A percentile compares a stretch with the other conserved stretches of the same genome.
phyloP scores from a whole-genome alignment of 2,113 vertebrate species.

The Austrofundulus limnaeus region DNA sequence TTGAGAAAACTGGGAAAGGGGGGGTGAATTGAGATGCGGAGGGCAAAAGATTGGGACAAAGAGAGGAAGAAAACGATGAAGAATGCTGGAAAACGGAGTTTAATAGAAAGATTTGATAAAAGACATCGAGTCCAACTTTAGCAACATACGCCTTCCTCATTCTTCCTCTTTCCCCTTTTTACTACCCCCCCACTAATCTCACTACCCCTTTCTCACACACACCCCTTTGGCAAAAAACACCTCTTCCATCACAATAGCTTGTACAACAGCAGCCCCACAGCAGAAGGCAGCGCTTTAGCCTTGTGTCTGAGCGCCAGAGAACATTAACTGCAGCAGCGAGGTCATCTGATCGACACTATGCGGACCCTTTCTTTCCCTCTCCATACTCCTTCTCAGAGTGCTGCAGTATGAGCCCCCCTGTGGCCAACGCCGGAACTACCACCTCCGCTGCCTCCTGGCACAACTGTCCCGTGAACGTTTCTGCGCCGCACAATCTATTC shows the following conservation, averaged over 20 bases:
- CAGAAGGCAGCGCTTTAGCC: slow-evolving; percentile 58
- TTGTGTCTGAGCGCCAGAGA: slow-evolving; percentile 71
- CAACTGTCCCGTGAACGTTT: slow-evolving; percentile 17
- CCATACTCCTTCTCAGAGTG: slow-evolving; percentile 41
- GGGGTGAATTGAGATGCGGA: slow-evolving; percentile 3
- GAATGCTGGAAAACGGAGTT: slow-evolving; percentile 11
- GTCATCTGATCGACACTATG: slow-evolving; percentile 77
- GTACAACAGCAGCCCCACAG: slow-evolving; percentile 65
- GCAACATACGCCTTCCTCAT: slow-evolving; percentile 25
- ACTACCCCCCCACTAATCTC: slow-evolving; percentile 7
- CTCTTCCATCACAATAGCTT: slow-evolving; percentile 53
- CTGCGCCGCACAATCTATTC: slow-evolving; percentile 7
- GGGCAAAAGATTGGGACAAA: slow-evolving; percentile 35
- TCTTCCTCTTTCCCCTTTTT: not conserved
- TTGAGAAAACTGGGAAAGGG: slow-evolving; percentile 16
- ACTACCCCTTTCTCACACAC: slow-evolving; percentile 14
- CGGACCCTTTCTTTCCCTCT: slow-evolving; percentile 55
- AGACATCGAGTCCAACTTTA: slow-evolving; percentile 24
- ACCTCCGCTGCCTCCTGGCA: slow-evolving; percentile 7
- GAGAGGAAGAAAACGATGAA: slow-evolving; percentile 27
- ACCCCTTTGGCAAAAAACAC: slow-evolving; percentile 32
- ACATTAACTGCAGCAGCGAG: slow-evolving; percentile 80
- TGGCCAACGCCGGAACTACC: slow-evolving; percentile 54
- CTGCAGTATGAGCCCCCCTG: slow-evolving; percentile 65
- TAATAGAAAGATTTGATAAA: slow-evolving; percentile 25